Conservation (phyloP, 2,888 invertebrate genomes). For the Plusia festucae region DNA sequence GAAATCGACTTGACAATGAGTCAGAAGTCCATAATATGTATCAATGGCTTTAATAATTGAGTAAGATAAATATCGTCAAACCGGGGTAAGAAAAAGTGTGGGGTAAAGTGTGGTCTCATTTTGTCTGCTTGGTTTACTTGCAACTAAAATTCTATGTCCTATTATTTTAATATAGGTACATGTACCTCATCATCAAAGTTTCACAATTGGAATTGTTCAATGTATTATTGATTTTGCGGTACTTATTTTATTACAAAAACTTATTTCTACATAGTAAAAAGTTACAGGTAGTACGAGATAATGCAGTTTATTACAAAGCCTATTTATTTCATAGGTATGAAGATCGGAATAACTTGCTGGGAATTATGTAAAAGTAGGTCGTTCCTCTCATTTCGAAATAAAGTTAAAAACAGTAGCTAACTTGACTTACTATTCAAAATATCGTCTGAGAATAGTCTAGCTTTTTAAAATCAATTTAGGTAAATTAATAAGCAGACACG, state of each 20-base stretch:
- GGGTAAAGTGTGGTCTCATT: no score
- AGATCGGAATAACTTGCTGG: no score
- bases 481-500: no score
- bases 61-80: background rate
- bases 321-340: background rate
- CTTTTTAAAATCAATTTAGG: no score
- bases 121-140: background rate
- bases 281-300: background rate
- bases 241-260: slow-evolving; percentile 52
- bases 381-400: no score
- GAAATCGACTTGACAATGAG: slow-evolving; percentile 56
- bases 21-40: slow-evolving; percentile 45
- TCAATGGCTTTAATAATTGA: slow-evolving; percentile 14
- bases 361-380: no score
- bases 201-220: slow-evolving; percentile 33
- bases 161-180: background rate
- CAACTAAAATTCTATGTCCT: background rate
- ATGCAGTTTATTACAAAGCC: background rate
- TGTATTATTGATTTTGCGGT: slow-evolving; percentile 53
- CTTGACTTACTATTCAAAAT: no score
- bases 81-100: background rate
- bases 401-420: no score
- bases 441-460: no score
- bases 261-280: slow-evolving; percentile 15
- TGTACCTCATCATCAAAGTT: slow-evolving; percentile 4